Base-by-base conservation (phyloP, 1,140 invertebrate species). In the Oppia nitens region DNA sequence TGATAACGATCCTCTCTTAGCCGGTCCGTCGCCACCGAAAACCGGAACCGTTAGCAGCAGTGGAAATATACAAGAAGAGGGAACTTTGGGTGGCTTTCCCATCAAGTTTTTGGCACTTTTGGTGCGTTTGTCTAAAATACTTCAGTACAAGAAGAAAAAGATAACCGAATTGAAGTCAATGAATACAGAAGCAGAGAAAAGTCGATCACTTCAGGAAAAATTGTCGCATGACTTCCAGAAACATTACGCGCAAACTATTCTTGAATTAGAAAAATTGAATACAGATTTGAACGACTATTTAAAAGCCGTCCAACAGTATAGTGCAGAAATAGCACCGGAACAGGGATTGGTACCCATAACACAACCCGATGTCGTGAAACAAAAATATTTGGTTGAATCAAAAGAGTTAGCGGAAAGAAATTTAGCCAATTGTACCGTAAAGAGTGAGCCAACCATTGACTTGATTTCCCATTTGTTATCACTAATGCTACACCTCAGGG, bases 231-330 rank as follows among this genome's bases (percentile, higher is more conserved):
- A 93, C 66, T 95, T 94, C 71, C 85, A 93, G 71, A 80, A 82
- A 65, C 79, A 79, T 68, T 98, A 98, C 74, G 91, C 92, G 11
- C 79, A 79, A 26, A 79, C 85, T 65, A 81, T 97, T 1, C 80
- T 96, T 52, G 87, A 93, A 62, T 77, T 98, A 57, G 92, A 96
- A 67, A 83, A 82, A 64, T 81, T 97, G 70, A 96, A 98, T 72
- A 77, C 78, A 60, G 85, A 91, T 70, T 77, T 97, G 24, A 82
- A 87, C 70, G 80, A 84, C 40, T 84, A 85, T 70, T 77, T 95
- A 24, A 83, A 84, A 66, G 81, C 84, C 63, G 82, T 95, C 52
- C 89, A 92, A 60, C 70, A 78, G 63, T 82, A 82, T 62, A 91
- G 87, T 68, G 81, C 84, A 62, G 84, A 92, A 69, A 82, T 94